Evolutionary conservation across 2,113 vertebrate genomes (phyloP), one percentile per base, ranked within the genome.

Genomic region (Xenopus borealis): DNA sequence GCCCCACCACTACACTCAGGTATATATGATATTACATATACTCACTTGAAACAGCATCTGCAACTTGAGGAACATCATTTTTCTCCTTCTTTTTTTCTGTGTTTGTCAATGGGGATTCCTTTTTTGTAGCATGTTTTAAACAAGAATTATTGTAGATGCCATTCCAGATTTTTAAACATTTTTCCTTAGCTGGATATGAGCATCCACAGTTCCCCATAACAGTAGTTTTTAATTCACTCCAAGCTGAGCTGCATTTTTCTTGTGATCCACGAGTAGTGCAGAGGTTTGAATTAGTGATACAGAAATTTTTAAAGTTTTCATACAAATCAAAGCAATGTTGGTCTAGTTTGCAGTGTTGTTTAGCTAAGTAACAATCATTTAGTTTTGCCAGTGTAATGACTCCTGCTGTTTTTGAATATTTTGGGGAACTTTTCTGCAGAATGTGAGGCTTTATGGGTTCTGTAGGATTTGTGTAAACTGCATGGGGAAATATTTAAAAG

Each of bases 111-210:
- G 50, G 55, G 11, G 5, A 50, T 46, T 79, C 80, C 44, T 20
- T 77, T 17, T 70, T 72, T 52, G 62, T 69, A n/a, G 61, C 30
- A 17, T 82, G n/a, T 0, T 78, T 82, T 9, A 85, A 53, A 8
- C 88, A 93, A 1, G 78, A 69, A 27, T 86, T 87, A 67, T 88
- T 86, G 74, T 87, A 84, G 16, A 92, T 83, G 58, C 72, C 81
- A 57, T 83, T 82, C 88, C 84, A 79, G 72, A 86, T 83, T 61
- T 71, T 69, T 12, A 30, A 0, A 19, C 91, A 92, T 18, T 75
- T 83, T 59, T 1, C 45, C 52, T 81, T 83, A 16, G 62, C 80
- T 0, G 84, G 78, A 8, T 82, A 63, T 0, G 71, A 46, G 30
- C 92, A 92, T 0, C 66, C 81, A 80, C 91, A 91, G 10, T 66